phyloP scores from a whole-genome alignment of 2,888 invertebrate species.

The Drosophila anomalipes region DNA sequence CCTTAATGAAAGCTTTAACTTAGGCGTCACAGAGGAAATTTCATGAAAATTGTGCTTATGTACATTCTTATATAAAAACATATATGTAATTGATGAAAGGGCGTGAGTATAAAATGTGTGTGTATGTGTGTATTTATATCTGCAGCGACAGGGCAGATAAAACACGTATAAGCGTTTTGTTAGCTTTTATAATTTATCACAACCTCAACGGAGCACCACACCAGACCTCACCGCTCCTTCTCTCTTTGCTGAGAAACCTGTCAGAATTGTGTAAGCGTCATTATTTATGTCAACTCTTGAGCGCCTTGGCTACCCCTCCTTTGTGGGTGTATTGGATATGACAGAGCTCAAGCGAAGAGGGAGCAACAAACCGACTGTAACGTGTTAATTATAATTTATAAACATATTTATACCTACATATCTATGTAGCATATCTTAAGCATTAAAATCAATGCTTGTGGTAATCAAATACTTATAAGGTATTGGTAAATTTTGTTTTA shows the following conservation, averaged over 20 bases:
- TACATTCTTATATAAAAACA: background rate
- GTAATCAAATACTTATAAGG: background rate
- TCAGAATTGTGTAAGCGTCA: slow-evolving; percentile 49
- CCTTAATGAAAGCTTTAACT: background rate
- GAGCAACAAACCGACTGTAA: slow-evolving; percentile 18
- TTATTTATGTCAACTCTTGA: slow-evolving; percentile 51
- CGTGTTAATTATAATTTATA: slow-evolving; percentile 33
- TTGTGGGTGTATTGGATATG: background rate
- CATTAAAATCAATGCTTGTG: background rate
- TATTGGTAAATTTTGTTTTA: background rate
- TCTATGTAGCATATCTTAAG: background rate
- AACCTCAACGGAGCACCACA: slow-evolving; percentile 24
- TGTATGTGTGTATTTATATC: slow-evolving; percentile 16
- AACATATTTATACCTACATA: background rate
- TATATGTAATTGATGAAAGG: slow-evolving; percentile 1
- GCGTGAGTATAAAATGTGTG: slow-evolving; percentile 3
- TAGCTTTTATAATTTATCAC: slow-evolving; percentile 56
- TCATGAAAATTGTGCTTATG: background rate
- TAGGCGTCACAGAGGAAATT: background rate
- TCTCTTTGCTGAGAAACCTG: slow-evolving; percentile 44
- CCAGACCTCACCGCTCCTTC: background rate
- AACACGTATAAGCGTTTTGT: slow-evolving; percentile 57
- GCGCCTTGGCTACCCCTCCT: slow-evolving; percentile 1
- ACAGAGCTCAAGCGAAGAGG: slow-evolving; percentile 36
- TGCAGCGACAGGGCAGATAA: slow-evolving; percentile 45